These are phyloP conservation scores for Tetragonula clypearis DNA, from an alignment of 1,140 invertebrate species.

Conservation along the genomic window DNA sequence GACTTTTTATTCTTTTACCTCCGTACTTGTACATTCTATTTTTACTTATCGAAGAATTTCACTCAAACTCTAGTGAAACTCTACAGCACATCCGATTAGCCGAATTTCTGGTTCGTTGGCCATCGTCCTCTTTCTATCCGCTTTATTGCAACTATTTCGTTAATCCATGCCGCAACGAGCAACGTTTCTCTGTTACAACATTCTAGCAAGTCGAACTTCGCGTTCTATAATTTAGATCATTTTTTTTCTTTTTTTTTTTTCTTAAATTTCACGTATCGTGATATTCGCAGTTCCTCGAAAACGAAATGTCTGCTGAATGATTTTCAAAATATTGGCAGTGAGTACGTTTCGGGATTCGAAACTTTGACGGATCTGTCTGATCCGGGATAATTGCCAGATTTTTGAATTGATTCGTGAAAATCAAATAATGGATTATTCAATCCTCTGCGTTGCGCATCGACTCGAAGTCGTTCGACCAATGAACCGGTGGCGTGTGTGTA, in stretches of 20 bases:
- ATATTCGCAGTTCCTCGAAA: no score
- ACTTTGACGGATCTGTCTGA: background rate
- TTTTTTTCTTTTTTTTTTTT: no score
- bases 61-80: constrained; percentile 50
- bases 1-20: constrained; percentile 12
- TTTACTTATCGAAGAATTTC: constrained; percentile 31
- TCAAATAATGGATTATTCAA: background rate
- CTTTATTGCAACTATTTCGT: constrained; percentile 26
- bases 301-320: background rate
- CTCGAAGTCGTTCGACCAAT: background rate
- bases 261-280: no score
- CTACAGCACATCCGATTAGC: constrained; percentile 52
- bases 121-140: constrained; percentile 17
- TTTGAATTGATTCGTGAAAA: no score
- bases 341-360: background rate
- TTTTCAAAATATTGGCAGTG: background rate
- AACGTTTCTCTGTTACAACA: constrained; percentile 34
- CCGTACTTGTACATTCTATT: background rate
- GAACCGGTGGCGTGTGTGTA: no score
- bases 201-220: background rate
- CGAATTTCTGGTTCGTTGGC: constrained; percentile 46
- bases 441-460: background rate
- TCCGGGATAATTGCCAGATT: no score
- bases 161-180: constrained; percentile 17
- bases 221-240: no score